Percentiles rank a stretch among this genome's conserved stretches.
phyloP scores from a whole-genome alignment of 2,888 invertebrate species.

The Prenolepis imparis region DNA sequence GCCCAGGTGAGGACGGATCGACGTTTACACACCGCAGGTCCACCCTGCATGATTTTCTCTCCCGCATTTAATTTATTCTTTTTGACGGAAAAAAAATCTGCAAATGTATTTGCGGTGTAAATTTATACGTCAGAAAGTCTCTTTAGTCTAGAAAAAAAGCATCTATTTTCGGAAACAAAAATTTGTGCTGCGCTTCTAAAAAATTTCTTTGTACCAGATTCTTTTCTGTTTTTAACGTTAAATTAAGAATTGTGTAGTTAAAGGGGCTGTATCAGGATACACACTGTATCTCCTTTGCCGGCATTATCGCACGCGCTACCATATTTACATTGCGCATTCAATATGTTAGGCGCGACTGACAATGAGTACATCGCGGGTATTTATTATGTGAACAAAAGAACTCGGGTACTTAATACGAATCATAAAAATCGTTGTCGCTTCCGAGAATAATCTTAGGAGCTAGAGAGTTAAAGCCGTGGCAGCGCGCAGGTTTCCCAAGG shows the following conservation, averaged over 20 bases:
- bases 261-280: background rate
- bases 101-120: background rate
- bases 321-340: conserved; percentile 19
- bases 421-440: background rate
- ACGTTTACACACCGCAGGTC: background rate
- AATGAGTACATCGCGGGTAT: background rate
- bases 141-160: background rate
- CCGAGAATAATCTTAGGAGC: conserved; percentile 4
- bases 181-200: background rate
- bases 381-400: background rate
- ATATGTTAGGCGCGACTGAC: background rate
- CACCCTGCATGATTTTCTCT: background rate
- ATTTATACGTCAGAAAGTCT: background rate
- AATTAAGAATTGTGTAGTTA: background rate
- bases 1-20: conserved; percentile 75
- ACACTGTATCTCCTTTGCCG: background rate
- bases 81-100: background rate
- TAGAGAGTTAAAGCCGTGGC: background rate
- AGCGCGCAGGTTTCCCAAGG: conserved; percentile 35
- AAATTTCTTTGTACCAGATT: background rate
- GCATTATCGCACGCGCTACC: background rate
- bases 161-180: background rate
- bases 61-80: background rate
- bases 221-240: background rate
- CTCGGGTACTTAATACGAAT: background rate